Base-by-base conservation (phyloP, 2,888 invertebrate genomes). In the Agrotis clavis region DNA sequence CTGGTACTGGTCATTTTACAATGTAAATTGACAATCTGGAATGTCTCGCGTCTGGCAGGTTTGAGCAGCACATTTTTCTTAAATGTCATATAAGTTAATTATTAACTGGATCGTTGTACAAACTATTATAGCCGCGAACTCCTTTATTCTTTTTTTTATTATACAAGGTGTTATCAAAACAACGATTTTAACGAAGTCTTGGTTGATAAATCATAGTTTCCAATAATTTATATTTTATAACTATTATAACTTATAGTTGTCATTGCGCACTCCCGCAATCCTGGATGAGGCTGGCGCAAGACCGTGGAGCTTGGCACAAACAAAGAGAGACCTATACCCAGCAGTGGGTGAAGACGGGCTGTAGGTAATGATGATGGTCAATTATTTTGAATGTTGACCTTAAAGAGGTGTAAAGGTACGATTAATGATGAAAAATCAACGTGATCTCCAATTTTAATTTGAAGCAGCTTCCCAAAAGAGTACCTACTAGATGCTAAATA, bases 31-130 rank as follows among this genome's bases (percentile, higher is more conserved):
- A 64, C 77, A 67, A 60, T 16, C 60, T 30, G 60, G 56, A 70
- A 78, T 59, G 77, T 56, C 56, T 70, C 19, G 11, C 19, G 60
- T 35, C 48, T 7, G 18, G 3, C 57, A 65, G 25, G 48, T 66
- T 63, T 30, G 19, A 48, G 45, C 35, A 57, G 60, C 25, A 64
- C 16, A 68, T 71, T 77, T 65, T 71, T 79, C 62, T 71, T 82
- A 77, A 79, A 79, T 82, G 79, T 71, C 79, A 82, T 71, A 68
- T 66, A 67, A 50, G 60, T 75, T 48, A 48, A 77, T 50, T 67
- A 79, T 71, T 62, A 71, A 67, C 48, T 57, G 25, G 57, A 67
- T 19, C 25, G 1, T 50, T 64, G 21, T 30, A 59, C 6, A 16
- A 21, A 25, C n/a, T 62, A 53, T 54, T 51, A 50, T 19, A 71